These are phyloP conservation scores for Caranx ignobilis DNA, from an alignment of 2,113 vertebrate genomes.

Conservation along the genomic window DNA sequence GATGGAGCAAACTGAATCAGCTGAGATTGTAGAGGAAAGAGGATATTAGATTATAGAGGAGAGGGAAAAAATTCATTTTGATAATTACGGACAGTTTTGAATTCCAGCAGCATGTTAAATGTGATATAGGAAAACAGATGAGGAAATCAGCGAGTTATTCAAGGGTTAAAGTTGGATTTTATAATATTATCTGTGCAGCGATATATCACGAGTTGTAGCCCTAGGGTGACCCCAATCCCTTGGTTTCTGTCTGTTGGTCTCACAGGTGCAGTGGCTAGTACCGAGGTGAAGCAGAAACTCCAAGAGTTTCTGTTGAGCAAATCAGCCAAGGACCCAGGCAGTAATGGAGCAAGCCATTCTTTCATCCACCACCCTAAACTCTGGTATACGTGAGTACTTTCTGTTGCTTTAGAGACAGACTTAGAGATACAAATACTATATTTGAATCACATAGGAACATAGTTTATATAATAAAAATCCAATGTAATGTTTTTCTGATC, in stretches of 20 bases:
- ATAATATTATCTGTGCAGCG: not conserved
- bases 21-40: constrained; percentile 6
- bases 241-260: constrained; percentile 76
- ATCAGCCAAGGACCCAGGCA: constrained; percentile 92
- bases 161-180: not conserved
- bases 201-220: constrained; percentile 25
- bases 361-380: constrained; percentile 93
- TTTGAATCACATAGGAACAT: constrained; percentile 2
- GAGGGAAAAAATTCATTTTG: not conserved
- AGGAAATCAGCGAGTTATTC: not conserved
- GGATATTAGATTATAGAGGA: too few relatives aligned
- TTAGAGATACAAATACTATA: not conserved
- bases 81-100: not conserved
- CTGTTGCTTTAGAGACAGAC: not conserved
- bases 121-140: not conserved
- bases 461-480: not conserved
- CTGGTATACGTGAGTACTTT: constrained; percentile 94
- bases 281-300: constrained; percentile 98
- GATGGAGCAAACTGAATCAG: constrained; percentile 4
- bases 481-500: constrained; percentile 48
- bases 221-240: constrained; percentile 75
- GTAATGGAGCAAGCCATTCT: constrained; percentile 90
- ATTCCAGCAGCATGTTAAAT: constrained; percentile 3
- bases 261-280: constrained; percentile 97
- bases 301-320: constrained; percentile 99